Percentiles rank a stretch among this genome's conserved stretches.
These are phyloP conservation scores for Portevinia maculata DNA, from an alignment of 2,888 invertebrate genomes.

Conservation along the genomic window DNA sequence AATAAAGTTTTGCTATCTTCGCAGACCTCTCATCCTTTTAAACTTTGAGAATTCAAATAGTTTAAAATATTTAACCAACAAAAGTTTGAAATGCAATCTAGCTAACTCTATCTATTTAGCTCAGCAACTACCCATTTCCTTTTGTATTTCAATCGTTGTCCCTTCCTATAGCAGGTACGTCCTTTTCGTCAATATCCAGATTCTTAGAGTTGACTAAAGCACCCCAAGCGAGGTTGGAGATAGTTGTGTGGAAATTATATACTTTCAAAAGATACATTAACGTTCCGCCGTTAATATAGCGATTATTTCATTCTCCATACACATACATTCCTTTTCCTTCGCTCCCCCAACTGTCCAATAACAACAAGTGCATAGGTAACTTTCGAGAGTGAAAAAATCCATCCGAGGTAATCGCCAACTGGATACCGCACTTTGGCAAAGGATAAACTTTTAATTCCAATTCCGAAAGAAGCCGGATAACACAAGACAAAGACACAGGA, in stretches of 20 bases:
- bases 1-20: slow-evolving; percentile 16
- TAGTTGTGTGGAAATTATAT: too few species aligned
- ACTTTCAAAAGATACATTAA: slow-evolving; percentile 41
- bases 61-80: slow-evolving; percentile 24
- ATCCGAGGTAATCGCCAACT: slow-evolving; percentile 57
- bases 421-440: slow-evolving; percentile 50
- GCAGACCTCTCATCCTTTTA: neutral
- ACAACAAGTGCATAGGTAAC: slow-evolving; percentile 35
- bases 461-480: slow-evolving; percentile 1
- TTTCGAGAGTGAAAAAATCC: slow-evolving; percentile 8
- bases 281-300: slow-evolving; percentile 51
- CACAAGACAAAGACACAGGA: neutral
- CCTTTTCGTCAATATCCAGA: neutral
- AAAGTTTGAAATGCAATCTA: slow-evolving; percentile 36
- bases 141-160: slow-evolving; percentile 23
- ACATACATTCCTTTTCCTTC: neutral
- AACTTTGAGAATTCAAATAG: slow-evolving; percentile 36
- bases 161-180: neutral
- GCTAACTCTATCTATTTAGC: too few species aligned
- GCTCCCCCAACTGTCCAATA: neutral
- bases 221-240: too few species aligned
- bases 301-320: slow-evolving; percentile 44
- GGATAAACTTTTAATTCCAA: slow-evolving; percentile 62
- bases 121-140: neutral
- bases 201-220: neutral